These are phyloP conservation scores for Noctua janthina DNA, from an alignment of 2,888 invertebrate species.

Conservation along the genomic window DNA sequence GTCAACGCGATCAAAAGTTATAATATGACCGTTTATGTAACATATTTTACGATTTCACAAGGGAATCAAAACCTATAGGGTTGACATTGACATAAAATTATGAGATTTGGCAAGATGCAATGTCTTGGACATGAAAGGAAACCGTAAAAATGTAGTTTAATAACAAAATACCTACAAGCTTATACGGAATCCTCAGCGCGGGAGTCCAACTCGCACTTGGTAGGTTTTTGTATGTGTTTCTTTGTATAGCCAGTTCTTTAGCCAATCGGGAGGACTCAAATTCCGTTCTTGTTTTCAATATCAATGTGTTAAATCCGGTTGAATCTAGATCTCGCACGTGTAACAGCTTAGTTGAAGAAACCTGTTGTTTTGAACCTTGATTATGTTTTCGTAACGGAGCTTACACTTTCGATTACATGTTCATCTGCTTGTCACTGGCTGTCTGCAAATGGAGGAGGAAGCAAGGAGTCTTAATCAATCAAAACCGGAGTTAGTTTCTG, in stretches of 20 bases:
- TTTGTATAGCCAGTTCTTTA: background rate
- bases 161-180: too few species aligned
- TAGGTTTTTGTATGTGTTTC: background rate
- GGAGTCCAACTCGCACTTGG: too few species aligned
- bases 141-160: too few species aligned
- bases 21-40: too few species aligned
- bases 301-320: slow-evolving; percentile 27
- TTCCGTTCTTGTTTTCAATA: background rate
- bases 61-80: too few species aligned
- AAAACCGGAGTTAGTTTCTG: too few species aligned
- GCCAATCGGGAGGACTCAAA: background rate
- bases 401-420: slow-evolving; percentile 37
- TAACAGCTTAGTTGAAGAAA: slow-evolving; percentile 25
- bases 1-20: too few species aligned
- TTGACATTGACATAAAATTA: too few species aligned
- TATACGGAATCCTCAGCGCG: too few species aligned
- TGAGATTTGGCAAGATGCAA: too few species aligned
- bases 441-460: background rate
- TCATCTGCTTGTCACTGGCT: background rate
- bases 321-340: slow-evolving; percentile 30
- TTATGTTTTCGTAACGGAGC: slow-evolving; percentile 40
- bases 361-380: slow-evolving; percentile 33
- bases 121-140: too few species aligned
- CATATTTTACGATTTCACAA: too few species aligned
- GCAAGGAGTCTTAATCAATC: background rate